Evolutionary conservation across 2,113 vertebrate species (phyloP).

Genomic region (Recurvirostra avosetta): DNA sequence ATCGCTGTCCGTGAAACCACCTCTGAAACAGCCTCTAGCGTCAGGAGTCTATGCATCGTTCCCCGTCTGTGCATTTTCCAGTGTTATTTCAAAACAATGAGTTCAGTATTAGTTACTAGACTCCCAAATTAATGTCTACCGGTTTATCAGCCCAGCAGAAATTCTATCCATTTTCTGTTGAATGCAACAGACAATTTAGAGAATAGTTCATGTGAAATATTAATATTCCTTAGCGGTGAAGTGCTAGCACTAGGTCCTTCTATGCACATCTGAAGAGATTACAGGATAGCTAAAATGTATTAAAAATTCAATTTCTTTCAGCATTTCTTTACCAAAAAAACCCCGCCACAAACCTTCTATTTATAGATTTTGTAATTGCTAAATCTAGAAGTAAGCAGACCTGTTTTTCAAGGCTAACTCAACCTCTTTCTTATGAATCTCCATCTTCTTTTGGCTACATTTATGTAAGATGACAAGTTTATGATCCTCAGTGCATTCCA

Average conservation of each 20-base stretch:
- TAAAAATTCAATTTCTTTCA: neutral
- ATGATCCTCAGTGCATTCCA: neutral
- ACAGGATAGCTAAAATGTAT: neutral
- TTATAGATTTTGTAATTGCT: neutral
- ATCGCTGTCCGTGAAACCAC: neutral
- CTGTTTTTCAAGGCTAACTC: conserved; percentile 5
- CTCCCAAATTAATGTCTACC: neutral
- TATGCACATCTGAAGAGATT: neutral
- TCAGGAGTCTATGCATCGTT: neutral
- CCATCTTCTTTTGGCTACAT: neutral
- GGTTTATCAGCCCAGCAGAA: neutral
- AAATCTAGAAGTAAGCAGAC: neutral
- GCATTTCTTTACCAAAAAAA: neutral
- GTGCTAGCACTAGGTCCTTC: neutral
- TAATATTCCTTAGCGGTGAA: neutral
- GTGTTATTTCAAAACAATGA: neutral
- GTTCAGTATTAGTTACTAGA: neutral
- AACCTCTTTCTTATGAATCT: neutral
- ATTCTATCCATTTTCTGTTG: neutral
- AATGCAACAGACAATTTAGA: neutral
- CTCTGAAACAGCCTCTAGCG: neutral
- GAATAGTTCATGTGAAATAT: neutral
- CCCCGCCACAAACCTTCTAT: neutral
- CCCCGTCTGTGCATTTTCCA: neutral
- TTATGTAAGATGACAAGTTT: neutral